A percentile compares a stretch with the other conserved stretches of the same genome.
Conservation (phyloP, 2,113 vertebrate species). For the Cacatua alba region DNA sequence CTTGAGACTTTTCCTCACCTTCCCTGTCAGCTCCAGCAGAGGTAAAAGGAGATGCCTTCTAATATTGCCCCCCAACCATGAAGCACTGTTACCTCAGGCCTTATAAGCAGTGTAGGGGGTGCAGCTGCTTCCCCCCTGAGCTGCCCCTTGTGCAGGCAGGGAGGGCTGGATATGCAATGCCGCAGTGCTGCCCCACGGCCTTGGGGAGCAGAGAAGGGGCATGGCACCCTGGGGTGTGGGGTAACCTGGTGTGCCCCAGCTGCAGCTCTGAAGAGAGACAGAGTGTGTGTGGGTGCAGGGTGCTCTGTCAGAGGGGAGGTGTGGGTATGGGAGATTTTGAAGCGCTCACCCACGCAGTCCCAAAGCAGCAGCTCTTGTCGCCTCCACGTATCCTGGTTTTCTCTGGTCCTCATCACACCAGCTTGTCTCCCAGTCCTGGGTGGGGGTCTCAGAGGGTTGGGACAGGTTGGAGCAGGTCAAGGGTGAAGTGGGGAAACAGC, state of each 20-base stretch:
- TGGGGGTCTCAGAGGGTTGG: neutral
- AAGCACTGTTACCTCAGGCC: neutral
- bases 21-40: neutral
- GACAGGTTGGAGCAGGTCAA: neutral
- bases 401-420: neutral
- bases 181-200: neutral
- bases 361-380: neutral
- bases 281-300: neutral
- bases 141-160: neutral
- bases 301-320: neutral
- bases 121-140: neutral
- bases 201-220: neutral
- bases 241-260: neutral
- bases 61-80: neutral
- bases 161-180: neutral
- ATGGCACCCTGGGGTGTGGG: fast-evolving
- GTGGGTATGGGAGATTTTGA: neutral
- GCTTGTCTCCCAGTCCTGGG: neutral
- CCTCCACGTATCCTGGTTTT: neutral
- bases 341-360: neutral
- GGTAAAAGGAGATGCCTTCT: neutral
- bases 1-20: neutral
- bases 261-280: neutral
- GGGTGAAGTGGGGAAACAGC: neutral
- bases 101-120: neutral